Percentiles rank a stretch among this genome's conserved stretches.
These are phyloP conservation scores for Trogon melanurus DNA, from an alignment of 2,113 vertebrate genomes.

Conservation along the genomic window DNA sequence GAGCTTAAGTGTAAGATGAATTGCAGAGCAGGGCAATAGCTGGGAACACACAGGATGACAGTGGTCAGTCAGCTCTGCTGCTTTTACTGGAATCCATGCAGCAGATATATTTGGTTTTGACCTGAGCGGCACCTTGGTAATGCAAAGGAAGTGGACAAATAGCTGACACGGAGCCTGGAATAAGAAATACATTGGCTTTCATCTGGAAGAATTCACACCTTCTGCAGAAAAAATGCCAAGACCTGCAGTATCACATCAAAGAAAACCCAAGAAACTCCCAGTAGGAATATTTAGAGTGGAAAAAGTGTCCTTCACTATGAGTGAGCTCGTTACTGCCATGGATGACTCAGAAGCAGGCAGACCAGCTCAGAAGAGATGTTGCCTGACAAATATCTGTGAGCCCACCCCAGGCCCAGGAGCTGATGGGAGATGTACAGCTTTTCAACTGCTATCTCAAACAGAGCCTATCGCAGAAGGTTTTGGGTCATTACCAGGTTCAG, in stretches of 20 bases:
- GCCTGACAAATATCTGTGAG: background rate
- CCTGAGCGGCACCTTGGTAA: background rate
- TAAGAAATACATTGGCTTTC: background rate
- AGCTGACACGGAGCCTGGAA: background rate
- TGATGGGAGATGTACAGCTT: background rate
- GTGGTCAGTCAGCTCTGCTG: background rate
- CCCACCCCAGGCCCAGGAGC: background rate
- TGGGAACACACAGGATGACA: background rate
- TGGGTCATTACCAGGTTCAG: fast-evolving
- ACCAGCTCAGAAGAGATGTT: background rate
- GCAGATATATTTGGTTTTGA: background rate
- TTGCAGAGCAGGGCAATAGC: background rate
- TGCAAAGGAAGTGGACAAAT: fast-evolving
- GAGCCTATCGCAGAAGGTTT: background rate
- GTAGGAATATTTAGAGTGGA: background rate
- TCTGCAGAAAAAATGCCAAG: background rate
- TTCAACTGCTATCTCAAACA: background rate
- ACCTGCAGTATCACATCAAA: fast-evolving
- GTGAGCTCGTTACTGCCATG: fast-evolving
- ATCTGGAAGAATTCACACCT: background rate
- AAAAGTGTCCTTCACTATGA: background rate
- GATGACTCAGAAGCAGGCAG: background rate
- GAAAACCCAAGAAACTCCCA: background rate
- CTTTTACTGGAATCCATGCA: background rate
- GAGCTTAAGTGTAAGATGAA: background rate